Percentiles rank a stretch among this genome's conserved stretches.
Conservation (phyloP, 2,113 vertebrate species). For the Misgurnus anguillicaudatus region DNA sequence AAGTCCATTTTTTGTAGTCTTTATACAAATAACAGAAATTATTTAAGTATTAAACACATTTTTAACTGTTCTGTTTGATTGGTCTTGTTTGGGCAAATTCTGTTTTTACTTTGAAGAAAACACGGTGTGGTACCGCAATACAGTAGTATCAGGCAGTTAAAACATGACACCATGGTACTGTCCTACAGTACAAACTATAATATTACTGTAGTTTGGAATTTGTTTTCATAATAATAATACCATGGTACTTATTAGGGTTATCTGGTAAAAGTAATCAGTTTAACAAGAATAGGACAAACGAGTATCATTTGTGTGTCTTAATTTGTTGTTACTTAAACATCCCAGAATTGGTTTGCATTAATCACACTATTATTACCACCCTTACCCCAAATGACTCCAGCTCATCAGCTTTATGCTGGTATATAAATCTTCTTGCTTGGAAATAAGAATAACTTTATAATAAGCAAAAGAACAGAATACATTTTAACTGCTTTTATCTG, state of each 20-base stretch:
- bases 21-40: background rate
- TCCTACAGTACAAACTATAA: background rate
- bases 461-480: background rate
- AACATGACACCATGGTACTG: too few relatives aligned
- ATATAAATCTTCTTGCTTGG: background rate
- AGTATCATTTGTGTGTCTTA: background rate
- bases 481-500: background rate
- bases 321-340: background rate
- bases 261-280: too few relatives aligned
- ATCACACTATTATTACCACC: background rate
- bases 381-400: background rate
- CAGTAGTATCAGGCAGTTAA: background rate
- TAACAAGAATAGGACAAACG: too few relatives aligned
- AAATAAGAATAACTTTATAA: slow-evolving; percentile 2
- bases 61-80: background rate
- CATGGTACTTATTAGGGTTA: background rate
- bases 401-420: background rate
- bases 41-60: too few relatives aligned
- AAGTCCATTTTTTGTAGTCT: background rate
- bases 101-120: background rate
- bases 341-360: background rate
- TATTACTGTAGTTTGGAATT: background rate
- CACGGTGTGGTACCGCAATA: background rate
- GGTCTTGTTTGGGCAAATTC: background rate
- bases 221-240: too few relatives aligned